Conservation (phyloP, 2,113 vertebrate species). For the Toxotes chatareus region DNA sequence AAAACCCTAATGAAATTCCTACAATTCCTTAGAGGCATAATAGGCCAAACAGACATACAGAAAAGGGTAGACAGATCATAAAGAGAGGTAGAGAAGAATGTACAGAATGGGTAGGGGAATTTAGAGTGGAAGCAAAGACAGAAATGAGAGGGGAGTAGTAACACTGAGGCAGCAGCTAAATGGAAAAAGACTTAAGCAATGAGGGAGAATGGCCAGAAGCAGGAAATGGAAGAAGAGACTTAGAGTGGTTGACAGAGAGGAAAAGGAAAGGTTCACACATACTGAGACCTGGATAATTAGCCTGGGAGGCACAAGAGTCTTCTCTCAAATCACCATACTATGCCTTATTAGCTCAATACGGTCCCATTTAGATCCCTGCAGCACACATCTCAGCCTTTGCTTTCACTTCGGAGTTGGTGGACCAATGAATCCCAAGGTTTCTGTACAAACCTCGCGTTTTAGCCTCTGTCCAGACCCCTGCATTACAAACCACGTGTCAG, state of each 20-base stretch:
- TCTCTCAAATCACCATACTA: conserved; percentile 61
- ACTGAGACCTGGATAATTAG: conserved; percentile 70
- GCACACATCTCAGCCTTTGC: conserved; percentile 24
- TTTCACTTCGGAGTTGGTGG: background rate
- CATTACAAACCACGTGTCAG: background rate
- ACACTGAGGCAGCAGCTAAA: conserved; percentile 17
- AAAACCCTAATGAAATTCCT: background rate
- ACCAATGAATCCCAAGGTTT: background rate
- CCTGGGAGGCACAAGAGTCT: conserved; percentile 54
- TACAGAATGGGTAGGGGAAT: background rate
- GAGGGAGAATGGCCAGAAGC: conserved; percentile 43
- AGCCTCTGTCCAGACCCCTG: background rate
- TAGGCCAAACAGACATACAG: conserved; percentile 30
- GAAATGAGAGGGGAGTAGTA: conserved; percentile 12
- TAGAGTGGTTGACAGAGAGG: conserved; percentile 44
- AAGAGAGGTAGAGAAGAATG: background rate
- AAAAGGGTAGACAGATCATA: conserved; percentile 27
- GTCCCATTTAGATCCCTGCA: conserved; percentile 49
- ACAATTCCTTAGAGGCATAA: background rate
- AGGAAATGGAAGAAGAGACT: conserved; percentile 30
- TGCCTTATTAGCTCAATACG: conserved; percentile 63
- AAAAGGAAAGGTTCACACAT: conserved; percentile 59
- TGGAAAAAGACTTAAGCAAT: conserved; percentile 43
- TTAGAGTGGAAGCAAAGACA: conserved; percentile 1
- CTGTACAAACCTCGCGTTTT: background rate